Conservation (phyloP, 2,888 invertebrate genomes). For the Gasteruption jaculator region DNA sequence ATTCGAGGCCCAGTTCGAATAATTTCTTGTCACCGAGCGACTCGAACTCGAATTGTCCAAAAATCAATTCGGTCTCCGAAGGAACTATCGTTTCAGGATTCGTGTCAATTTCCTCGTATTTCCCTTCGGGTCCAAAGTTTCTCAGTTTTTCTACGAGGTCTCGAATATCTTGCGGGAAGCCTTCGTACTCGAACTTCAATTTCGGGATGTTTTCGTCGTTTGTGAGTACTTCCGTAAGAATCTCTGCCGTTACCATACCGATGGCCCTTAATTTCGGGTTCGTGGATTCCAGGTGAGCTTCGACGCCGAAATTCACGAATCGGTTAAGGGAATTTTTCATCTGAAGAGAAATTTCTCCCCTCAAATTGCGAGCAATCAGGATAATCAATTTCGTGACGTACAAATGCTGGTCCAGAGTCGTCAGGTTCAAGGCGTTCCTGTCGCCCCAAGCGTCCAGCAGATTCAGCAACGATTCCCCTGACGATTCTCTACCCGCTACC, state of each 20-base stretch:
- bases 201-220: conserved; percentile 51
- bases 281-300: conserved; percentile 65
- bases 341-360: too few relatives aligned
- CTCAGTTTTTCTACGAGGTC: conserved; percentile 55
- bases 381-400: conserved; percentile 67
- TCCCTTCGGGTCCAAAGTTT: conserved; percentile 9
- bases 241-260: conserved; percentile 73
- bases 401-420: conserved; percentile 66
- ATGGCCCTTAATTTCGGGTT: conserved; percentile 60
- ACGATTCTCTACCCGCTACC: conserved; percentile 38
- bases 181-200: conserved; percentile 65
- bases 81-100: neutral
- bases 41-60: conserved; percentile 28
- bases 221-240: conserved; percentile 55
- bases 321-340: conserved; percentile 34
- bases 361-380: conserved; percentile 55
- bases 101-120: neutral
- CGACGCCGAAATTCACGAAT: conserved; percentile 63
- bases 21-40: conserved; percentile 33
- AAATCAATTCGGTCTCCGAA: conserved; percentile 7
- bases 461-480: conserved; percentile 55
- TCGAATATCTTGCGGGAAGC: conserved; percentile 53
- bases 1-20: conserved; percentile 34
- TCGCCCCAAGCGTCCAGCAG: conserved; percentile 67
- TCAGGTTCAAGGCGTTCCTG: conserved; percentile 59